These are phyloP conservation scores for Plectropomus leopardus DNA, from an alignment of 2,113 vertebrate genomes.

Conservation along the genomic window DNA sequence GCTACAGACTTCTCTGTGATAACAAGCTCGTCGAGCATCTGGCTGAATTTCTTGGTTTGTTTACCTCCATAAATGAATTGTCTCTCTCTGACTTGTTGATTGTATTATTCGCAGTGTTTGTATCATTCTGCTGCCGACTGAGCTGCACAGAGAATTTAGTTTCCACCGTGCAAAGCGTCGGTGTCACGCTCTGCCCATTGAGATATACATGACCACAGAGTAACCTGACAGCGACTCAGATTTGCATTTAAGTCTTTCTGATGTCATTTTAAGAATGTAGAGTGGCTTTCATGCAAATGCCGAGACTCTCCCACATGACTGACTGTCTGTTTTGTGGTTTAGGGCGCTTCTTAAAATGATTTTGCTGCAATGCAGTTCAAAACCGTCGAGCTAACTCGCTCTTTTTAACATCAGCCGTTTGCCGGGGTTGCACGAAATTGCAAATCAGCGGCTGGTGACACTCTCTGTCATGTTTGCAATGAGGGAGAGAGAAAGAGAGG, in stretches of 20 bases:
- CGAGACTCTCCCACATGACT: conserved; percentile 43
- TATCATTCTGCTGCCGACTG: conserved; percentile 8
- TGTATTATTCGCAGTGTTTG: conserved; percentile 3
- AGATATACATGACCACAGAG: conserved; percentile 41
- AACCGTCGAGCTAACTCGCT: conserved; percentile 49
- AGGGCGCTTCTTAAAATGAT: conserved; percentile 50
- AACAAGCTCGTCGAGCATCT: not conserved
- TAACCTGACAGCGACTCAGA: conserved; percentile 53
- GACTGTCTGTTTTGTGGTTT: conserved; percentile 57
- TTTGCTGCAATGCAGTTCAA: conserved; percentile 67
- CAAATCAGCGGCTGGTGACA: conserved; percentile 73
- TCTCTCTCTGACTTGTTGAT: conserved; percentile 8
- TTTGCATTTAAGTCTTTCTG: conserved; percentile 59
- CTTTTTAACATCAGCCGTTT: conserved; percentile 57
- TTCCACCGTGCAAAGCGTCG: not conserved
- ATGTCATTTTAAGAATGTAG: conserved; percentile 47
- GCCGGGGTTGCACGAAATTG: conserved; percentile 65
- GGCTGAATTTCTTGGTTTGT: not conserved
- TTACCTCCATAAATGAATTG: not conserved
- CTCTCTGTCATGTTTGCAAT: conserved; percentile 68
- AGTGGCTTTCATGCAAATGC: conserved; percentile 58
- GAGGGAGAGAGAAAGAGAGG: conserved; percentile 14
- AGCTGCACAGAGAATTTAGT: conserved; percentile 22
- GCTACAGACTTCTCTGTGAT: not conserved
- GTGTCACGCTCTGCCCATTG: conserved; percentile 48